These are phyloP conservation scores for Oryzias woworae DNA, from an alignment of 2,113 vertebrate genomes.

Conservation along the genomic window DNA sequence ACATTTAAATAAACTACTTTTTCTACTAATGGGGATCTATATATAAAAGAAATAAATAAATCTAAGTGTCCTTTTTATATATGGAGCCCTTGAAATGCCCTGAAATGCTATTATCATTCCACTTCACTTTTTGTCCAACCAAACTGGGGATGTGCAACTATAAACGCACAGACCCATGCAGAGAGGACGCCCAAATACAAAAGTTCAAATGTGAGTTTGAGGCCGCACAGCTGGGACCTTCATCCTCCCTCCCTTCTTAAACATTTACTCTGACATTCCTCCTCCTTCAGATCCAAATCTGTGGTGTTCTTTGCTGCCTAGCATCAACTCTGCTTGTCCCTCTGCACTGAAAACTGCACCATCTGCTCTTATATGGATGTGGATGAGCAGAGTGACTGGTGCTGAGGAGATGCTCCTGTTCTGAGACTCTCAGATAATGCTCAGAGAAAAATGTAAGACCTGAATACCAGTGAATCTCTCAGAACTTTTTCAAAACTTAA, in stretches of 20 bases:
- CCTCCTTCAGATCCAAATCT: conserved; percentile 25
- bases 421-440: conserved; percentile 5
- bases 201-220: conserved; percentile 14
- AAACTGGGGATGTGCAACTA: background rate
- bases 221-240: conserved; percentile 16
- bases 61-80: too few species aligned
- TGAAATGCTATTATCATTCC: background rate
- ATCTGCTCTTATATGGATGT: conserved; percentile 70
- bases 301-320: conserved; percentile 49
- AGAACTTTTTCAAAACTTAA: background rate
- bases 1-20: too few species aligned
- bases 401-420: conserved; percentile 19
- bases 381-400: conserved; percentile 30
- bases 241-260: conserved; percentile 33
- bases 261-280: conserved; percentile 50
- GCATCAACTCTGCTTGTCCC: conserved; percentile 41
- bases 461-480: background rate
- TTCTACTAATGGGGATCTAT: too few species aligned
- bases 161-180: conserved; percentile 1
- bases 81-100: too few species aligned
- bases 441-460: background rate
- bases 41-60: too few species aligned
- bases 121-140: conserved; percentile 11
- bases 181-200: background rate
- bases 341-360: conserved; percentile 34